Conservation (phyloP, 1,140 invertebrate genomes). For the Drosophila parabipectinata region DNA sequence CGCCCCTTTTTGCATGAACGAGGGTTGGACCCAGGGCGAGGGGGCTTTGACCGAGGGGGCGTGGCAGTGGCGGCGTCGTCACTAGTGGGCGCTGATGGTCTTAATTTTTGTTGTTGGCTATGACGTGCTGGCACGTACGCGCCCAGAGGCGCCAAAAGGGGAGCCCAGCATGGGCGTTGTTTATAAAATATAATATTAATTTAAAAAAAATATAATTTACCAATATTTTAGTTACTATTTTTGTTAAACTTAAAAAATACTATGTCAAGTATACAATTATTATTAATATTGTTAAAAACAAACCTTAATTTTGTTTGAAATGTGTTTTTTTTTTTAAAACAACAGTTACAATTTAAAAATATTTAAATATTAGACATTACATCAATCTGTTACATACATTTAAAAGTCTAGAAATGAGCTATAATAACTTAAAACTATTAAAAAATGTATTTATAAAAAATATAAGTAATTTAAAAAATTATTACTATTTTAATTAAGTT, state of each 20-base stretch:
- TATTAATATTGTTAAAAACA: not conserved
- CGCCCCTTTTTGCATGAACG: conserved; percentile 1
- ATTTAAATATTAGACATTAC: too few relatives aligned
- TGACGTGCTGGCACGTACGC: conserved; percentile 71
- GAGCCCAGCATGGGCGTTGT: not conserved
- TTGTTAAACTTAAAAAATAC: too few relatives aligned
- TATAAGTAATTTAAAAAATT: too few relatives aligned
- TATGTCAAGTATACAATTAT: not conserved
- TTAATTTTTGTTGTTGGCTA: conserved; percentile 43
- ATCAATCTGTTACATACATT: too few relatives aligned
- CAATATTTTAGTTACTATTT: too few relatives aligned
- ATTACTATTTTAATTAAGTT: too few relatives aligned
- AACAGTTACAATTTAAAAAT: too few relatives aligned
- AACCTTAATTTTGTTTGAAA: not conserved
- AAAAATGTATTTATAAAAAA: too few relatives aligned
- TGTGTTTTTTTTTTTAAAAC: too few relatives aligned
- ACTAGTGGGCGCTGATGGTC: conserved; percentile 14
- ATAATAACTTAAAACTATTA: too few relatives aligned
- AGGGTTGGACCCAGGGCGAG: not conserved
- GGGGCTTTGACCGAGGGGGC: not conserved
- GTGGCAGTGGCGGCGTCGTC: conserved; percentile 30
- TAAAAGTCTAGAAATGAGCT: too few relatives aligned
- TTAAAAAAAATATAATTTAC: too few relatives aligned
- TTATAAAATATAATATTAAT: not conserved
- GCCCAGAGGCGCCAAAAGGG: conserved; percentile 1